Evolutionary conservation across 2,888 invertebrate genomes (phyloP), one percentile per base, ranked within the genome.

Genomic region (Dastarcus helophoroides): DNA sequence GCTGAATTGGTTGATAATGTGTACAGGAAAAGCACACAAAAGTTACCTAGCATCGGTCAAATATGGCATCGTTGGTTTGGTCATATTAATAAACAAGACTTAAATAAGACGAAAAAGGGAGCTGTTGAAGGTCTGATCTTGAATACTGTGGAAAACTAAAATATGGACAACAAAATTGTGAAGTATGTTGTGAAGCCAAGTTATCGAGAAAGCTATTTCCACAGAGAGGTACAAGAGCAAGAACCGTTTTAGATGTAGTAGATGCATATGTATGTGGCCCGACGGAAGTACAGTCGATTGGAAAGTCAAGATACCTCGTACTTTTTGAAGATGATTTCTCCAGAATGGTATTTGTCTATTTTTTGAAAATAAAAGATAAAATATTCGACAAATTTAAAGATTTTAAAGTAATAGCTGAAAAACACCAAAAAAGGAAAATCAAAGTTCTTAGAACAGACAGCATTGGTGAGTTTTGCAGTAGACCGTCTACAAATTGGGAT

Each of bases 281-380:
- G 8, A 33, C 29, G 26, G 30, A 34, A 21, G 22, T 19, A 12
- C 24, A 10, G 12, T 34, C 34, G n/a, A 17, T 30, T 11, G 34
- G 34, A 12, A 30, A 26, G 17, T 14, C 30, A 6, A 35, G 22
- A 35, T 53, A 49, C 37, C 47, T 51, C 38, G 31, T 54, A 1
- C 39, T 47, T 0, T 54, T 56, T 32, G 37, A 52, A 1, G 54
- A 56, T 42, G 53, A 58, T 37, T 40, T 32, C 30, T 48, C 41
- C 9, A 35, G 44, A 25, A 47, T 42, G 41, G 37, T 34, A 10
- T 44, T 42, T 36, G 40, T 48, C 14, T 51, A 49, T 30, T 43
- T 50, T 22, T 11, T 54, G 5, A 51, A 47, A 31, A 29, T 24
- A 2, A 54, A 53, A n/a, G 35, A 36, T 37, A 41, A 56, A 29